Evolutionary conservation across 2,888 invertebrate genomes (phyloP).

Genomic region (Seira musarum): DNA sequence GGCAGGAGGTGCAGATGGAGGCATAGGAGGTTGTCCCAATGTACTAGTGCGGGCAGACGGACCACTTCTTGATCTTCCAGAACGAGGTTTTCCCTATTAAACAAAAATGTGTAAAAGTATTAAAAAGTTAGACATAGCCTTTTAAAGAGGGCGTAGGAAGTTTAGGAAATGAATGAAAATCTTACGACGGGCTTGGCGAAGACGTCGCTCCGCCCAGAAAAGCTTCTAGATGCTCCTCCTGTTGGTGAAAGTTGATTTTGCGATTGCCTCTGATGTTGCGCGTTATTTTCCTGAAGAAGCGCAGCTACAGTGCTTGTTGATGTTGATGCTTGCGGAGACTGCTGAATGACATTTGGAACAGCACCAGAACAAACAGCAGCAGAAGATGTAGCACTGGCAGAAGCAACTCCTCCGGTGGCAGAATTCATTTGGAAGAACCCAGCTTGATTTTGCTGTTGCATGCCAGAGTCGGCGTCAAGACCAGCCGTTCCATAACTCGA

Average conservation of each 20-base stretch:
- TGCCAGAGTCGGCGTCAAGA: constrained; percentile 13
- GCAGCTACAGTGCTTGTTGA: constrained; percentile 52
- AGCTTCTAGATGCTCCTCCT: constrained; percentile 35
- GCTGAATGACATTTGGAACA: constrained; percentile 47
- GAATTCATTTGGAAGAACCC: constrained; percentile 29
- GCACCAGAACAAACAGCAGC: constrained; percentile 8
- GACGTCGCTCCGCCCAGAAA: constrained; percentile 71
- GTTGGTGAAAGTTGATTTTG: constrained; percentile 48
- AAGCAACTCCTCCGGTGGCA: constrained; percentile 6
- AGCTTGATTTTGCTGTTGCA: constrained; percentile 36
- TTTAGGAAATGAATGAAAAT: background rate
- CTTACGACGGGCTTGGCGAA: constrained; percentile 74
- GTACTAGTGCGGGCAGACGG: constrained; percentile 39
- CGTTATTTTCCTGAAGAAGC: constrained; percentile 52
- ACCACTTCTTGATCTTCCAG: constrained; percentile 49
- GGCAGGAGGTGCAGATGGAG: constrained; percentile 31
- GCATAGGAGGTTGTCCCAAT: constrained; percentile 32
- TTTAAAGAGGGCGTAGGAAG: too few species aligned
- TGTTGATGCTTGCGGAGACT: constrained; percentile 37
- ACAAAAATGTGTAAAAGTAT: constrained; percentile 1
- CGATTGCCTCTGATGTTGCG: constrained; percentile 43
- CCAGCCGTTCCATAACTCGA: background rate
- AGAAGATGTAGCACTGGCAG: background rate
- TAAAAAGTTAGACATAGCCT: too few species aligned
- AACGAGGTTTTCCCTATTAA: constrained; percentile 41